These are phyloP conservation scores for Syritta pipiens DNA, from an alignment of 2,888 invertebrate genomes.

Conservation along the genomic window DNA sequence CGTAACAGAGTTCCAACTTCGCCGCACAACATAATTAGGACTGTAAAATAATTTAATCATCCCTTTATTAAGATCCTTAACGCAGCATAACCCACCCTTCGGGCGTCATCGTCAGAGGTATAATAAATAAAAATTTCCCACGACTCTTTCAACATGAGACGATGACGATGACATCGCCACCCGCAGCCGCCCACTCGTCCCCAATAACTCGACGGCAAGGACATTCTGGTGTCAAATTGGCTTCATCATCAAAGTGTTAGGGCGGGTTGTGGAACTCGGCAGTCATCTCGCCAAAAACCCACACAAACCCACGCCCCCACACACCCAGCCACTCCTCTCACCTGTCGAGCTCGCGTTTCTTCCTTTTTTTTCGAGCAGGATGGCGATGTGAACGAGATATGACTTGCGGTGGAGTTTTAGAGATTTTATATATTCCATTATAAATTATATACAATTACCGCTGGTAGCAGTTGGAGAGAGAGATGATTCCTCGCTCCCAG, in stretches of 20 bases:
- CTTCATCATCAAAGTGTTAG: conserved; percentile 31
- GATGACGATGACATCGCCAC: not conserved
- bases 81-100: conserved; percentile 15
- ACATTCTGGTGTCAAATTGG: conserved; percentile 62
- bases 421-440: conserved; percentile 64
- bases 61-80: conserved; percentile 50
- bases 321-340: not conserved
- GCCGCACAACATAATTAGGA: conserved; percentile 28
- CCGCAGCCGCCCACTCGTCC: not conserved
- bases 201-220: conserved; percentile 21
- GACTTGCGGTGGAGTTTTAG: conserved; percentile 48
- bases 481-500: conserved; percentile 21
- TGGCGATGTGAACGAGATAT: conserved; percentile 35
- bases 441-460: conserved; percentile 65
- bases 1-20: not conserved
- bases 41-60: conserved; percentile 54
- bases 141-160: conserved; percentile 39
- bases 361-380: too few relatives aligned
- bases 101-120: conserved; percentile 22
- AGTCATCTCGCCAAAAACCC: not conserved
- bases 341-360: conserved; percentile 27
- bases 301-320: not conserved
- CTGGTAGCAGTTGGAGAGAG: conserved; percentile 7
- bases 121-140: conserved; percentile 55
- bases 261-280: conserved; percentile 5